Percentiles rank a stretch among this genome's conserved stretches.
Conservation (phyloP, 1,140 invertebrate species). For the Gerris buenoi region DNA sequence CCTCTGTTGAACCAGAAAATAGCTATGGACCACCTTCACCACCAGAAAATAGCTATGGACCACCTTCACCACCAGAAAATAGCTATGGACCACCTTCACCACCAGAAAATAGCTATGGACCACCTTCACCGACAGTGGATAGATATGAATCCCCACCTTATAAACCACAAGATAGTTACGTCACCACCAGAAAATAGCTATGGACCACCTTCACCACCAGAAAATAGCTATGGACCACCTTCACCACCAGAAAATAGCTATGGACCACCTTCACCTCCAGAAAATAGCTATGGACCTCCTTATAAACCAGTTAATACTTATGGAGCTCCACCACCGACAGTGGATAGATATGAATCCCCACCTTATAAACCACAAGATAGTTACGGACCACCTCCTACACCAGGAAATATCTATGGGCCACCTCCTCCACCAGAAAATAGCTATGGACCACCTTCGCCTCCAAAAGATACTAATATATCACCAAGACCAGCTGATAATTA, state of each 20-base stretch:
- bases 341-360: not conserved
- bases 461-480: not conserved
- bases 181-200: not conserved
- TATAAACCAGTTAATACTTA: not conserved
- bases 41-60: not conserved
- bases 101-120: not conserved
- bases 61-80: not conserved
- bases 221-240: not conserved
- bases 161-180: not conserved
- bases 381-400: not conserved
- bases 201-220: not conserved
- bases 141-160: not conserved
- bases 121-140: not conserved
- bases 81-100: not conserved
- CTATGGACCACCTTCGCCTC: not conserved
- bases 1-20: no score
- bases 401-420: not conserved
- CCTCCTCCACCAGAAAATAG: not conserved
- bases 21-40: not conserved
- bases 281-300: not conserved
- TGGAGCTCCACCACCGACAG: not conserved
- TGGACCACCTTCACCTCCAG: not conserved
- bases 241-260: not conserved
- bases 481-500: not conserved
- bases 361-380: not conserved